Conservation (phyloP, 1,140 invertebrate genomes). For the Hesperophylax magnus region DNA sequence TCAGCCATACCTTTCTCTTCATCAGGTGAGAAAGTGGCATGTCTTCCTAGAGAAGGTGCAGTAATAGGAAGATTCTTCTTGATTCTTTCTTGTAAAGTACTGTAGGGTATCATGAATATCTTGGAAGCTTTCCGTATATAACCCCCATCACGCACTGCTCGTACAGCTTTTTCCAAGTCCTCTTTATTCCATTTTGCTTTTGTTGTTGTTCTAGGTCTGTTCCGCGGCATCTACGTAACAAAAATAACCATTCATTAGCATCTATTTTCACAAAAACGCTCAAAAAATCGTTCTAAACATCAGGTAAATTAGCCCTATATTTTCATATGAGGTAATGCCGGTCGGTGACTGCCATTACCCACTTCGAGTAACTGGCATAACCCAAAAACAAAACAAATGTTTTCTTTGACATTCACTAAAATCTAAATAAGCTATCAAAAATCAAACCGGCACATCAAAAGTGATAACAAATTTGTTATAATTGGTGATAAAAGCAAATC, state of each 20-base stretch:
- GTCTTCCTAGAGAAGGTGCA: conserved; percentile 1
- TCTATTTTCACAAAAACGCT: background rate
- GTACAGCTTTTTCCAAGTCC: background rate
- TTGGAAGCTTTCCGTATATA: conserved; percentile 11
- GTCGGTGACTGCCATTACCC: too few relatives aligned
- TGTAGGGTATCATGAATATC: background rate
- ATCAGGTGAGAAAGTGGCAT: conserved; percentile 1
- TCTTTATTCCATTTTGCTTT: conserved; percentile 7
- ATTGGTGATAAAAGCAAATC: too few relatives aligned
- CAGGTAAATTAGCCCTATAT: background rate
- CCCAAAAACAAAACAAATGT: background rate
- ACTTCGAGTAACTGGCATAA: conserved; percentile 8
- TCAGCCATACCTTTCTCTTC: conserved; percentile 7
- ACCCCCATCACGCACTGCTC: background rate
- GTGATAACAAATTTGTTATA: too few relatives aligned
- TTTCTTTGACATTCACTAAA: background rate
- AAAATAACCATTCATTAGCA: background rate
- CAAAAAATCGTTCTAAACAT: background rate
- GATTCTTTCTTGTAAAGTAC: conserved; percentile 10
- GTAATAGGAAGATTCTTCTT: conserved; percentile 7
- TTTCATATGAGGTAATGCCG: too few relatives aligned
- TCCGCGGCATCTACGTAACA: background rate
- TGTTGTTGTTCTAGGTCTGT: conserved; percentile 6
- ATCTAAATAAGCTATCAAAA: background rate
- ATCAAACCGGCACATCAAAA: background rate